phyloP scores from a whole-genome alignment of 2,888 invertebrate species.

The Gibbula magus region DNA sequence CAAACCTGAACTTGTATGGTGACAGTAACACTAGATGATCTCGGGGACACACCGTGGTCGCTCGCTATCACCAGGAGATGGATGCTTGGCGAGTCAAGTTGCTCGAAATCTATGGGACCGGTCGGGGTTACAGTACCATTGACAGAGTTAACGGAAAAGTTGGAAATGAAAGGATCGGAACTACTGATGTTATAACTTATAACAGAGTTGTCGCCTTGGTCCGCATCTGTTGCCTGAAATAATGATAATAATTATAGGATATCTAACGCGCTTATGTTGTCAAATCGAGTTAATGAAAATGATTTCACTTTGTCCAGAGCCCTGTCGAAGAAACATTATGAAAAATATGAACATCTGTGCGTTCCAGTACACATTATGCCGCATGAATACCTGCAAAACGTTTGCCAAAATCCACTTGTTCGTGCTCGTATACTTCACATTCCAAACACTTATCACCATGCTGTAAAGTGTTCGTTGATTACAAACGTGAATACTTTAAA shows the following conservation, averaged over 20 bases:
- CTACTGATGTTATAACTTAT: neutral
- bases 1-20: slow-evolving; percentile 80
- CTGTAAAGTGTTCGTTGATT: too few relatives aligned
- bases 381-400: too few relatives aligned
- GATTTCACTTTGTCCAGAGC: too few relatives aligned
- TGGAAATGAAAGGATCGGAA: slow-evolving; percentile 29
- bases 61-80: slow-evolving; percentile 54
- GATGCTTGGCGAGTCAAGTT: slow-evolving; percentile 39
- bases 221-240: slow-evolving; percentile 83
- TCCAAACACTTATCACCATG: too few relatives aligned
- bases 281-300: neutral
- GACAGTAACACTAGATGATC: slow-evolving; percentile 59
- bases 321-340: too few relatives aligned
- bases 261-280: neutral
- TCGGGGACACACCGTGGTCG: slow-evolving; percentile 58
- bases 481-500: neutral
- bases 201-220: slow-evolving; percentile 71
- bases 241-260: slow-evolving; percentile 15
- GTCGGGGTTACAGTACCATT: slow-evolving; percentile 78
- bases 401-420: too few relatives aligned
- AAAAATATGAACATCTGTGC: too few relatives aligned
- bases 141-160: slow-evolving; percentile 81
- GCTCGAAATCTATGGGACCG: slow-evolving; percentile 64
- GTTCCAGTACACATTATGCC: too few relatives aligned
- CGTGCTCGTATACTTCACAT: too few relatives aligned